Evolutionary conservation across 2,113 vertebrate genomes (phyloP).

Genomic region (Onychostruthus taczanowskii): DNA sequence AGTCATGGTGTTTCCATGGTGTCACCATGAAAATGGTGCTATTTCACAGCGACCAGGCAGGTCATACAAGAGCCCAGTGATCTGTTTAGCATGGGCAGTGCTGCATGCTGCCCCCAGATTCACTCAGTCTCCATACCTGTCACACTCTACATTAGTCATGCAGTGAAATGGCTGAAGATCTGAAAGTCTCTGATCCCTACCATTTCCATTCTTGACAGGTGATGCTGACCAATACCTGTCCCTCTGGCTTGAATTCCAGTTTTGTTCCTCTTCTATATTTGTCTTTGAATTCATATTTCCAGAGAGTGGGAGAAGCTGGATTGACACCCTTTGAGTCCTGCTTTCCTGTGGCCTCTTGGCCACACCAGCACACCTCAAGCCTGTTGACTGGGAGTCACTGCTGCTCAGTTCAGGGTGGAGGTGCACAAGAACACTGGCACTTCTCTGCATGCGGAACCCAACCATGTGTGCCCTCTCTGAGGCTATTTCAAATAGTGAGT

Average conservation of each 20-base stretch:
- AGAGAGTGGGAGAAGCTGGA: neutral
- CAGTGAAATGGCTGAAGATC: neutral
- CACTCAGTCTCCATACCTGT: neutral
- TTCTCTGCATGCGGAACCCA: neutral
- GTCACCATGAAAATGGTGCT: neutral
- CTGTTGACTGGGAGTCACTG: neutral
- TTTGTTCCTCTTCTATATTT: neutral
- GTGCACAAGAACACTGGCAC: neutral
- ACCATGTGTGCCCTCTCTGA: neutral
- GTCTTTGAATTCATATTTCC: neutral
- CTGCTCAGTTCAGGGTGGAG: neutral
- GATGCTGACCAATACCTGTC: neutral
- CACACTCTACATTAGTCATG: neutral
- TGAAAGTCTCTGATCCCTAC: neutral
- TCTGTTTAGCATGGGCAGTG: neutral
- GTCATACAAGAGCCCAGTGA: neutral
- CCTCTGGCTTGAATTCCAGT: rapidly evolving
- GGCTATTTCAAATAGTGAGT: neutral
- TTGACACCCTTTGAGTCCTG: neutral
- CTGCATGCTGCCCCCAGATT: neutral
- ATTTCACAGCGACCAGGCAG: neutral
- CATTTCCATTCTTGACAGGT: neutral
- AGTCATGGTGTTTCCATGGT: no score
- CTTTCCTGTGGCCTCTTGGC: neutral
- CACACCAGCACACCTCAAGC: neutral